phyloP scores from a whole-genome alignment of 1,140 invertebrate species.

The Callitettix versicolor region DNA sequence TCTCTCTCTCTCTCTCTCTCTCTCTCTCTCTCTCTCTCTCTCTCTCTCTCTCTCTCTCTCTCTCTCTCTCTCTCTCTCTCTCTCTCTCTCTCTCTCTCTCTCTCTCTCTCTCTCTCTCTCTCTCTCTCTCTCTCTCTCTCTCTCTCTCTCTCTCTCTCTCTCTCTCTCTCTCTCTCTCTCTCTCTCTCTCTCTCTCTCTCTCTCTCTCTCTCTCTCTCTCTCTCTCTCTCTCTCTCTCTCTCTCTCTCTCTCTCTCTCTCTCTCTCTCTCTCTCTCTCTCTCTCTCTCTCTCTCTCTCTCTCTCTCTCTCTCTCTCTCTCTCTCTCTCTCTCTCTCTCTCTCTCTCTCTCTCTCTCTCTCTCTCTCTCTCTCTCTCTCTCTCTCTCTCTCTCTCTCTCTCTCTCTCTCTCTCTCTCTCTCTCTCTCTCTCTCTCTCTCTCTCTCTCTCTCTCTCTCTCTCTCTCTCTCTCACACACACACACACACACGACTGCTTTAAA shows the following conservation, averaged over 20 bases:
- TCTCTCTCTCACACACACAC: too few species aligned
- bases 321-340: background rate
- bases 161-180: constrained; percentile 18
- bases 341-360: background rate
- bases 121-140: background rate
- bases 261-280: constrained; percentile 4
- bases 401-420: too few species aligned
- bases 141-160: constrained; percentile 9
- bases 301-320: background rate
- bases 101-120: constrained; percentile 5
- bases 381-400: too few species aligned
- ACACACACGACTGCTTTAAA: too few species aligned
- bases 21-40: constrained; percentile 14
- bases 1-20: constrained; percentile 9
- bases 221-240: background rate
- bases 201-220: constrained; percentile 1
- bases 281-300: constrained; percentile 5
- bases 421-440: too few species aligned
- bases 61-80: constrained; percentile 15
- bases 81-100: constrained; percentile 1
- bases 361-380: too few species aligned
- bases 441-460: too few species aligned
- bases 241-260: background rate
- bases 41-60: constrained; percentile 9
- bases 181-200: constrained; percentile 7